These are phyloP conservation scores for Percina caprodes DNA, from an alignment of 2,113 vertebrate genomes.

Conservation along the genomic window DNA sequence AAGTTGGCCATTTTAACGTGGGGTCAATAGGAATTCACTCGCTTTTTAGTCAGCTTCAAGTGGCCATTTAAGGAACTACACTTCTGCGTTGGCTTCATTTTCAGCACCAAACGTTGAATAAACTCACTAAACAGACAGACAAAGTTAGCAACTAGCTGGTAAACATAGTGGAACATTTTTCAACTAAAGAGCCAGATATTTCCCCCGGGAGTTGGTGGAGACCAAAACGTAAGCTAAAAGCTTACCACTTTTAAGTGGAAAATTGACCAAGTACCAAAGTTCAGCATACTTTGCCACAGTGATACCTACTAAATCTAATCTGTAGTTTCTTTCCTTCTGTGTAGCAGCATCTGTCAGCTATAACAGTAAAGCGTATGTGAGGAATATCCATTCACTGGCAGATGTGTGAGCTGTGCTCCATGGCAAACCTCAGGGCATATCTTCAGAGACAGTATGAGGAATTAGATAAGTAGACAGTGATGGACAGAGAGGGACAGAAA, in stretches of 20 bases:
- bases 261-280: neutral
- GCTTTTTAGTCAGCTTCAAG: neutral
- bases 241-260: no score
- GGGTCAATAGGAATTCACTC: neutral
- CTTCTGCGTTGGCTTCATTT: neutral
- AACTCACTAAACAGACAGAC: neutral
- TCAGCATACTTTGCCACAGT: neutral
- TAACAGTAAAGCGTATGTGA: constrained; percentile 11
- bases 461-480: constrained; percentile 32
- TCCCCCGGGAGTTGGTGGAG: neutral
- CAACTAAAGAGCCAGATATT: neutral
- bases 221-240: neutral
- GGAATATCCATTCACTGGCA: constrained; percentile 16
- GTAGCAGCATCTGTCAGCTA: neutral
- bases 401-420: constrained; percentile 14
- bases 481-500: constrained; percentile 32
- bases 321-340: constrained; percentile 2
- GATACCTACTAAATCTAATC: neutral
- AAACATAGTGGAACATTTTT: neutral
- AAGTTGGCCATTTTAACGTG: no score
- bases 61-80: neutral
- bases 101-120: neutral
- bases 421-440: neutral
- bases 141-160: neutral
- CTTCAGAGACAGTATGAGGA: constrained; percentile 17